These are phyloP conservation scores for Seira ritae DNA, from an alignment of 2,888 invertebrate genomes.

Conservation along the genomic window DNA sequence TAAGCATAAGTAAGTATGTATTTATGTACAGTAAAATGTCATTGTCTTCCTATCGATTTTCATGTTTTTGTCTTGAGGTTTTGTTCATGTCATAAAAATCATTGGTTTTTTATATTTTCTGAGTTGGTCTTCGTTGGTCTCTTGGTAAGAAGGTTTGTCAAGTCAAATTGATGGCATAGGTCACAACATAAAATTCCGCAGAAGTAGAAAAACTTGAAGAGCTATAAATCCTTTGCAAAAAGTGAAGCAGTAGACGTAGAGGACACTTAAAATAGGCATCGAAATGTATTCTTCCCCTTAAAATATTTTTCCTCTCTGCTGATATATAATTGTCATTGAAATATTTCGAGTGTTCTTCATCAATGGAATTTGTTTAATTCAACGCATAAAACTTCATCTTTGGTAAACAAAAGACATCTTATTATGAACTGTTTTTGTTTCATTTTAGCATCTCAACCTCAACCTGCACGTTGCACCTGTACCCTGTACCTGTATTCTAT, in stretches of 20 bases:
- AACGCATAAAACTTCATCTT: too few species aligned
- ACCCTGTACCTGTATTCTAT: too few species aligned
- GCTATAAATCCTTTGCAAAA: too few species aligned
- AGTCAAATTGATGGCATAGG: not conserved
- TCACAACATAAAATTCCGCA: not conserved
- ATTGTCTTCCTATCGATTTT: not conserved
- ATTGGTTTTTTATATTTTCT: not conserved
- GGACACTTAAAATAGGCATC: too few species aligned
- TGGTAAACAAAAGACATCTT: not conserved
- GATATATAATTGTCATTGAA: too few species aligned
- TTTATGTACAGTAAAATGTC: conserved; percentile 14
- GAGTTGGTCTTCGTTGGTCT: not conserved
- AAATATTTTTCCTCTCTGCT: too few species aligned
- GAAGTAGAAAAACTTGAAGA: not conserved
- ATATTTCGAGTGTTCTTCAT: too few species aligned
- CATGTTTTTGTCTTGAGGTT: not conserved
- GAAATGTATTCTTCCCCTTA: too few species aligned
- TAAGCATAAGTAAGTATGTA: not conserved
- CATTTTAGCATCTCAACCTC: too few species aligned
- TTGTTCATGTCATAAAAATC: not conserved
- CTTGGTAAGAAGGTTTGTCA: not conserved
- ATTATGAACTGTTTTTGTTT: not conserved
- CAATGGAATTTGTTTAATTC: too few species aligned
- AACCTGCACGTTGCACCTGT: too few species aligned
- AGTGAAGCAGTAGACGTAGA: too few species aligned